Base-by-base conservation (phyloP, 2,888 invertebrate genomes). In the Acholoe squamosa region DNA sequence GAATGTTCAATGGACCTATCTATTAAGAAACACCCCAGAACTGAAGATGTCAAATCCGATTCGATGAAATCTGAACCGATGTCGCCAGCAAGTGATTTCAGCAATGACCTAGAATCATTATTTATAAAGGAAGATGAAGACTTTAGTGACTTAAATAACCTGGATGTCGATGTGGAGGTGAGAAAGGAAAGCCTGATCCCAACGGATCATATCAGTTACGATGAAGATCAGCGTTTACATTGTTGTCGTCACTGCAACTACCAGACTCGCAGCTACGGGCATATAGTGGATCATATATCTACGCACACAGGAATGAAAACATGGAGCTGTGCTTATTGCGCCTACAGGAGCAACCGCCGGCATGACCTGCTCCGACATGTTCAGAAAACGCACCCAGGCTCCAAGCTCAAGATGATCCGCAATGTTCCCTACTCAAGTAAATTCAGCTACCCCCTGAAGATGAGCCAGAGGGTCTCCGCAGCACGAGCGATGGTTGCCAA, bases 141-240 rank as follows among this genome's bases (percentile, higher is more conserved):
- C 7, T 19, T 86, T 7, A 86, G 16, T 86, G 86, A 56, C n/a
- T 43, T 80, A 10, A 56, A 31, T 54, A 86, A 56, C 56, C 25
- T 54, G 52, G 86, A 86, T 86, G 86, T 86, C 10, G 86, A 86
- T 86, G 86, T 86, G 14, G 86, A 86, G 33, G 86, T 86, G 86
- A 52, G 86, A 54, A 86, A 86, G 54, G 86, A 86, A 54, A 86
- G 86, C 25, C 25, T 86, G 19, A 54, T 54, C 14, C 86, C 86
- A 25, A 16, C 86, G n/a, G 86, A 86, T n/a, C 56, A 86, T 22
- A 86, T 86, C 52, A 86, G 86, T 25, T 86, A 54, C 28, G 56
- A 56, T 86, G 86, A 86, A 28, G 86, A 86, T 0, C 52, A 25
- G 54, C 22, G 86, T 5, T 19, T 86, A 22, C 86, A 86, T 22